Conservation (phyloP, 23 tunicate genomes). For the Phallusia fumigata region DNA sequence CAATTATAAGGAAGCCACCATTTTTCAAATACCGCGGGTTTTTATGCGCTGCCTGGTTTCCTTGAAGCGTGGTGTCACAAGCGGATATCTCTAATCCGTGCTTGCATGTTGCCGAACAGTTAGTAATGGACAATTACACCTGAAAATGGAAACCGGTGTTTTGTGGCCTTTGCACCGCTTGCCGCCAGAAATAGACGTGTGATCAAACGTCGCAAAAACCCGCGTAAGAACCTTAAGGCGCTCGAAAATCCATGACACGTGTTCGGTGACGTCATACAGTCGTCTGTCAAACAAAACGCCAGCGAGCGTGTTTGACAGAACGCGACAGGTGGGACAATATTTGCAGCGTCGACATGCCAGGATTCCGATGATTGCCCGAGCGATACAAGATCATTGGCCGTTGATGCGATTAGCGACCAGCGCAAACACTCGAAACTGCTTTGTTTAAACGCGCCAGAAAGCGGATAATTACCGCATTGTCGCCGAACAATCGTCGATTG, state of each 20-base stretch:
- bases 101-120: not conserved
- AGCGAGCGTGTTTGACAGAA: not conserved
- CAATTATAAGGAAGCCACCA: no score
- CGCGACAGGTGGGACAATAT: not conserved
- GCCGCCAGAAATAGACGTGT: not conserved
- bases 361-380: not conserved
- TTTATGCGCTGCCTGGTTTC: no score
- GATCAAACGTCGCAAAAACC: not conserved
- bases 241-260: not conserved
- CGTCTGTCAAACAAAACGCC: not conserved
- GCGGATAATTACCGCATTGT: conserved; percentile 6
- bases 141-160: not conserved
- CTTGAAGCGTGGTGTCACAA: no score
- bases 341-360: not conserved
- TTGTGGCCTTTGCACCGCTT: not conserved
- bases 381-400: not conserved
- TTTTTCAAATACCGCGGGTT: no score
- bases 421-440: not conserved
- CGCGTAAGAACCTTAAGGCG: not conserved
- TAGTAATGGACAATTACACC: not conserved
- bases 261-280: not conserved
- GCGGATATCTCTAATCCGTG: no score
- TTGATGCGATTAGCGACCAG: not conserved
- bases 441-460: not conserved
- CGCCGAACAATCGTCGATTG: conserved; percentile 14